Base-by-base conservation (phyloP, 2,797 vertebrate genomes). In the Argya squamiceps region DNA sequence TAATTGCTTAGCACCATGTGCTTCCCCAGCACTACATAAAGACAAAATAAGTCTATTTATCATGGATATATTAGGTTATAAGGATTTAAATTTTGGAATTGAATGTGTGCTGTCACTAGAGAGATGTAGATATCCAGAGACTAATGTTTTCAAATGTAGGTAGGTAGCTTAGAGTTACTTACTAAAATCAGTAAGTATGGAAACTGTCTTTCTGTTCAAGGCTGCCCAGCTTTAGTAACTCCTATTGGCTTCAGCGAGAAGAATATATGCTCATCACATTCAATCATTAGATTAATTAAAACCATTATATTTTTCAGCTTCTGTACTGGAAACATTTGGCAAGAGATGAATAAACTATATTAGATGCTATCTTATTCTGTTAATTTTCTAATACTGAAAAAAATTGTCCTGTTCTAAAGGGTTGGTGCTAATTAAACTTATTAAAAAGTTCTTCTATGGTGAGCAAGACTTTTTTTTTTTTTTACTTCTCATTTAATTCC, bases 271-370 rank as follows among this genome's bases (percentile, higher is more conserved):
- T 83, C 70, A 56, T 92, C 44, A 43, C 62, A 77, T 85, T 52
- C n/a, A 65, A 95, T 88, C 69, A 70, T 83, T 76, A 86, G 89
- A 84, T 92, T 94, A 95, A 94, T 96, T 96, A 93, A 97, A 94
- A 88, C 78, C 50, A 84, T 94, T 94, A 60, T 30, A 20, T 88
- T 92, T 92, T 94, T 95, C 70, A 56, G 67, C 76, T 90, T 92
- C 94, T 90, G 32, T 91, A 69, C 62, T 81, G 63, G 70, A 89
- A 97, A 86, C 52, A 52, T 73, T 88, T 97, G 96, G 95, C 96
- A 81, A 90, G 84, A 96, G 92, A 95, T 97, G 82, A 96, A 94
- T 92, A 78, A 95, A 44, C 50, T 73, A 0, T 91, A 62, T 75
- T 75, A 94, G 92, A 97, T 97, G 37, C 58, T 96, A 92, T 97